phyloP scores from a whole-genome alignment of 2,797 vertebrate genomes.

The Allobates femoralis region DNA sequence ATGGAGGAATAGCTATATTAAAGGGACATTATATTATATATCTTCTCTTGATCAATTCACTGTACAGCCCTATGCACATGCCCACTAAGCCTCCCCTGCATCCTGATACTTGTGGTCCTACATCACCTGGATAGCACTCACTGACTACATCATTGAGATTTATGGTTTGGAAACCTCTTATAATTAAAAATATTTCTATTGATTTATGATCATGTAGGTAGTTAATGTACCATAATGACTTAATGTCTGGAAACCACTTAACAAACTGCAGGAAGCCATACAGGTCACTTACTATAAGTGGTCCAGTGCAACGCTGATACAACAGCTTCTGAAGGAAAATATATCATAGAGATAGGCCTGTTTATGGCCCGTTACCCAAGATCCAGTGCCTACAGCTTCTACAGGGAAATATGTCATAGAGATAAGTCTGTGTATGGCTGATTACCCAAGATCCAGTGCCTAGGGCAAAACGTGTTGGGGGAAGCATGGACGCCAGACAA shows the following conservation, averaged over 20 bases:
- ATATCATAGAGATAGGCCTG: neutral
- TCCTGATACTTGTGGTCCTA: neutral
- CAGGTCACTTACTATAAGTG: neutral
- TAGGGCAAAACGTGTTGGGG: too few relatives aligned
- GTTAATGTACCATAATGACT: neutral
- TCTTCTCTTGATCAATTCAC: too few relatives aligned
- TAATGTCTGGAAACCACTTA: too few relatives aligned
- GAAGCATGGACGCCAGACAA: too few relatives aligned
- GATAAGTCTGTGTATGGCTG: too few relatives aligned
- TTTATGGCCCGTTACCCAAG: too few relatives aligned
- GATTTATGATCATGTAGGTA: neutral
- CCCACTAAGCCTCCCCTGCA: neutral
- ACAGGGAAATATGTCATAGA: too few relatives aligned
- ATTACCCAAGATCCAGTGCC: too few relatives aligned
- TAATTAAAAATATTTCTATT: conserved; percentile 1
- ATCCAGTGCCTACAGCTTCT: too few relatives aligned
- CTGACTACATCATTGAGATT: neutral
- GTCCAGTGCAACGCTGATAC: neutral
- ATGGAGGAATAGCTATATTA: too few relatives aligned
- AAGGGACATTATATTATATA: too few relatives aligned
- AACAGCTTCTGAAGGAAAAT: neutral
- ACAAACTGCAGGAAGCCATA: conserved; percentile 3
- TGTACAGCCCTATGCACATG: too few relatives aligned
- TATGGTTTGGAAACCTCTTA: neutral
- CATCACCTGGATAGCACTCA: neutral